Conservation (phyloP, 1,140 invertebrate species). For the Heliconius hewitsoni region DNA sequence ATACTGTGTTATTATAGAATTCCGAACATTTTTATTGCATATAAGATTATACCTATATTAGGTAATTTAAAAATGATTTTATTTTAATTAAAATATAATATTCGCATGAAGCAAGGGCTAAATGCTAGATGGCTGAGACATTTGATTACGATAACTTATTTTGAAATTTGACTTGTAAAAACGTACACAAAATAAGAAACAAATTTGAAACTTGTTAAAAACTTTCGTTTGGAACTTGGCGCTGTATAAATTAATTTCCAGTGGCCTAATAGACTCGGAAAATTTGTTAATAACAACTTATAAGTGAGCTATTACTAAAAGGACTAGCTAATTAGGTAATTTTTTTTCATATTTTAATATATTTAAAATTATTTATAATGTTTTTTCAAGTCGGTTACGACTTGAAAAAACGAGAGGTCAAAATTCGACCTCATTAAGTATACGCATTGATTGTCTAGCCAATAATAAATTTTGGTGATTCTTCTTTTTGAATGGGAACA, state of each 20-base stretch:
- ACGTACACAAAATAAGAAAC: background rate
- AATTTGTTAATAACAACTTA: background rate
- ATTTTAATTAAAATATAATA: background rate
- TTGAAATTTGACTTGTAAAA: slow-evolving; percentile 1
- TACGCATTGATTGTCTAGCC: too few species aligned
- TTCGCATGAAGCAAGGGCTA: background rate
- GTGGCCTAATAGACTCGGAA: too few species aligned
- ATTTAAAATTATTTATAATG: too few species aligned
- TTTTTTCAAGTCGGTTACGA: too few species aligned
- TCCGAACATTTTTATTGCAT: too few species aligned
- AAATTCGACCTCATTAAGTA: too few species aligned
- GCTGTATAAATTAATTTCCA: background rate
- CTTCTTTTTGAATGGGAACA: too few species aligned
- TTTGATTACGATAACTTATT: slow-evolving; percentile 3
- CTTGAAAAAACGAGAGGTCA: too few species aligned
- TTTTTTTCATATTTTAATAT: background rate
- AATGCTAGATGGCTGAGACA: background rate
- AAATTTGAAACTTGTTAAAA: slow-evolving; percentile 1
- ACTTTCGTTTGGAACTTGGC: background rate
- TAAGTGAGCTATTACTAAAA: background rate
- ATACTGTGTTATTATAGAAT: too few species aligned
- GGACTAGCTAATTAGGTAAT: background rate
- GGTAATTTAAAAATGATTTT: too few species aligned
- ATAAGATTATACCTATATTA: too few species aligned
- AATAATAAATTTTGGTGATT: too few species aligned